Evolutionary conservation across 2,888 invertebrate genomes (phyloP).

Genomic region (Melanophora roralis): DNA sequence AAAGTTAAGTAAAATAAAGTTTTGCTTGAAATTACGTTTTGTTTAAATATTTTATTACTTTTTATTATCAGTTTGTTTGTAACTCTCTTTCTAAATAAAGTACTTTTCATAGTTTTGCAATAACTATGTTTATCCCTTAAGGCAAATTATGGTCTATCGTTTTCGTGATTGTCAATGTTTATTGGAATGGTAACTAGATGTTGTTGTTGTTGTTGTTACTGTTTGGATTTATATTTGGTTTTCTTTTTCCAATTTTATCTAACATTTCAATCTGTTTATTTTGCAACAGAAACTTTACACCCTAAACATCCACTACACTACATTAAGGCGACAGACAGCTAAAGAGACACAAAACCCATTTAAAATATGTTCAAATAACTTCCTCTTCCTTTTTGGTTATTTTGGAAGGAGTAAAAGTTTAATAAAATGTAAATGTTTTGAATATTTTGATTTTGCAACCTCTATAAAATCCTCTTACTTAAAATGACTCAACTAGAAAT

Average conservation of each 20-base stretch:
- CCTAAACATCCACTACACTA: not conserved
- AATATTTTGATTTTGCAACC: constrained; percentile 51
- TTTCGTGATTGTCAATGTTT: constrained; percentile 45
- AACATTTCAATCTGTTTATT: constrained; percentile 18
- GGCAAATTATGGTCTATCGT: constrained; percentile 42
- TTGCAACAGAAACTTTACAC: not conserved
- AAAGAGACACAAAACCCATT: no score
- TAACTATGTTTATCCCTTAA: constrained; percentile 18
- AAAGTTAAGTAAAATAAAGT: no score
- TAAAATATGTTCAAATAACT: constrained; percentile 1
- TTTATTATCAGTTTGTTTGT: not conserved
- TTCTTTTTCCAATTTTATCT: not conserved
- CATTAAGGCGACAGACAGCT: no score
- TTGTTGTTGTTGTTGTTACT: constrained; percentile 24
- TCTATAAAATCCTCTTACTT: constrained; percentile 58
- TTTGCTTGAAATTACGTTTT: not conserved
- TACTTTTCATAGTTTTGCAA: constrained; percentile 2
- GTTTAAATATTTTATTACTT: not conserved
- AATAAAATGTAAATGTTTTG: constrained; percentile 47
- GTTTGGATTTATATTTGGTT: no score
- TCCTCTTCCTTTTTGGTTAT: not conserved
- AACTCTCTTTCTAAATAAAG: not conserved
- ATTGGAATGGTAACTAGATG: constrained; percentile 36
- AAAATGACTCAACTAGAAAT: constrained; percentile 42
- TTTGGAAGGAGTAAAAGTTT: constrained; percentile 22